Base-by-base conservation (phyloP, 1,140 invertebrate genomes). In the Geopemphigus sp. region DNA sequence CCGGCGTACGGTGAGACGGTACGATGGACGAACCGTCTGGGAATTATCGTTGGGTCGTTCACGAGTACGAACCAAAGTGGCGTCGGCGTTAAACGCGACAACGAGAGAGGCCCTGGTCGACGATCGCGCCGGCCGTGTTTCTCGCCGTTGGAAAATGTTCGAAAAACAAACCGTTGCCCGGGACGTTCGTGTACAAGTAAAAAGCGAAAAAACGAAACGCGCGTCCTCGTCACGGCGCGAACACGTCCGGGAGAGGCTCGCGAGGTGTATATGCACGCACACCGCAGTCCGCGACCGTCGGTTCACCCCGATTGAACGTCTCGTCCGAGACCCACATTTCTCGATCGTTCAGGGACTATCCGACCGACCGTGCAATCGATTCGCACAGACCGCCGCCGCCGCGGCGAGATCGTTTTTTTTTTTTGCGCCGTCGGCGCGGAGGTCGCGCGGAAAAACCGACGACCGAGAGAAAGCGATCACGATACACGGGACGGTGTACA, bases 241-340 rank as follows among this genome's bases (percentile, higher is more conserved):
- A 22, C 5, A 24, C n/a, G 56, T 59, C 15, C 12, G 47, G 47
- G 47, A 50, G 11, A 50, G 14, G 14, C 47, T 50, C 12, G 47
- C 47, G 5, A 12, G 47, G 47, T 50, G 8, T 50, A 45, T 50
- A 57, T 24, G 8, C 32, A 39, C 32, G 32, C 22, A 50, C 50
- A 24, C 14, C 6, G 22, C 50, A 22, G 22, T 50, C 39, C 2
- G 12, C 14, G 54, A 8, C 11, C 14, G 19, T 22, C 50, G 74
- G 74, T 78, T 78, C 74, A 78, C 39, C 57, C 32, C 39, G 74
- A 78, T 61, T 63, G 74, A 78, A 78, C 39, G 74, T 63, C 24
- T 78, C 56, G 57, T 78, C 74, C 74, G 14, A 78, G 74, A 78
- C 74, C 74, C 74, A 78, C 6, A 78, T 78, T 78, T 74, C 45